These are phyloP conservation scores for Macrotus californicus DNA, from an alignment of 2,113 vertebrate species.

Conservation along the genomic window DNA sequence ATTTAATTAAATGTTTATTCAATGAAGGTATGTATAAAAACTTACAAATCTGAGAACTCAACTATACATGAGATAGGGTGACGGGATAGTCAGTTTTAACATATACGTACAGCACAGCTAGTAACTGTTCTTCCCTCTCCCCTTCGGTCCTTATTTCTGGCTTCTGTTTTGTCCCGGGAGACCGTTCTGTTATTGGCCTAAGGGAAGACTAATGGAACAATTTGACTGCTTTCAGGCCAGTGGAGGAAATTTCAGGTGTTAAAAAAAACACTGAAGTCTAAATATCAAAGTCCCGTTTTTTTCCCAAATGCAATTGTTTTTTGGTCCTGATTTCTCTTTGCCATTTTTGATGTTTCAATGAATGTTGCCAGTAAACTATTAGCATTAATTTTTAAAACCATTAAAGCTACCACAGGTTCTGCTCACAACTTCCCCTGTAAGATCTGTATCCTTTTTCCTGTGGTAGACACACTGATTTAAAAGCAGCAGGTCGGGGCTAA, in stretches of 20 bases:
- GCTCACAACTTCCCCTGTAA: background rate
- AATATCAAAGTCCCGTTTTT: constrained; percentile 69
- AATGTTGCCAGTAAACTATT: constrained; percentile 15
- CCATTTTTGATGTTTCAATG: constrained; percentile 35
- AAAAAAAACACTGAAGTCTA: constrained; percentile 72
- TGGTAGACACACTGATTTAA: background rate
- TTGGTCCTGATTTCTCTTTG: constrained; percentile 56
- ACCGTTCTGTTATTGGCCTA: constrained; percentile 60
- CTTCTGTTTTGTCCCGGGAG: constrained; percentile 53
- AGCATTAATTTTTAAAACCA: background rate
- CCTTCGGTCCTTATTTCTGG: constrained; percentile 66
- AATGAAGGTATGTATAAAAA: constrained; percentile 87
- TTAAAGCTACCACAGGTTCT: background rate
- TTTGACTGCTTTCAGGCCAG: constrained; percentile 66
- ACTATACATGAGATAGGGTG: constrained; percentile 82
- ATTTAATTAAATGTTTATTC: constrained; percentile 84
- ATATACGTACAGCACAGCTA: constrained; percentile 76
- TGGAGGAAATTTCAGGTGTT: constrained; percentile 69
- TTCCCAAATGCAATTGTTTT: constrained; percentile 64
- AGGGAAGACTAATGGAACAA: constrained; percentile 51
- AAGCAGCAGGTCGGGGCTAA: background rate
- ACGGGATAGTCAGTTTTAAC: constrained; percentile 76
- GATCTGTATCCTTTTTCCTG: background rate
- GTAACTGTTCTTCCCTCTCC: constrained; percentile 58
- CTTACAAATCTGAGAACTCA: constrained; percentile 86